Conservation (phyloP, 2,113 vertebrate genomes). For the Sardina pilchardus region DNA sequence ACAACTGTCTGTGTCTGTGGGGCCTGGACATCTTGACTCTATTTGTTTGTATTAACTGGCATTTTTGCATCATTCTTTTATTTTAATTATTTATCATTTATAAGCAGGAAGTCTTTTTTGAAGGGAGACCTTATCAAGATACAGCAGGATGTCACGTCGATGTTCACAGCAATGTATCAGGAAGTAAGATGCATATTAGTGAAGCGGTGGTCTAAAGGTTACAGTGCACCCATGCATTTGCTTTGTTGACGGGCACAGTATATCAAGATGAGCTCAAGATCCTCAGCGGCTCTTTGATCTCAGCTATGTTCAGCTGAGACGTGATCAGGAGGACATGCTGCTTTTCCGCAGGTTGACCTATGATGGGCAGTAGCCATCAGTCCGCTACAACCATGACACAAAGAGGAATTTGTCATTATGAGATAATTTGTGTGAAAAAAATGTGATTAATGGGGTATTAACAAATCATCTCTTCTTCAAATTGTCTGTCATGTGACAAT, state of each 20-base stretch:
- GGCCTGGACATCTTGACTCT: not conserved
- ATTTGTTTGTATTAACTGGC: not conserved
- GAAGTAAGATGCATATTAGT: not conserved
- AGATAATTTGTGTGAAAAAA: too few relatives aligned
- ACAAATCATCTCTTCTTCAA: too few relatives aligned
- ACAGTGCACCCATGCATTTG: too few relatives aligned
- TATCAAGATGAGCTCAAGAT: not conserved
- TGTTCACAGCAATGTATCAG: not conserved
- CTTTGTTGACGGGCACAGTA: not conserved
- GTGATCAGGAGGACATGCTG: not conserved
- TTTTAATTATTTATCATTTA: not conserved
- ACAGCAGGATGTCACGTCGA: too few relatives aligned
- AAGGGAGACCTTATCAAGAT: too few relatives aligned
- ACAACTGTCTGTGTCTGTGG: not conserved
- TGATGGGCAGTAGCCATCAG: not conserved
- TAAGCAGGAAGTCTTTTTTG: too few relatives aligned
- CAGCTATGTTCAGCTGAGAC: not conserved
- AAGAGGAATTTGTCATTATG: too few relatives aligned
- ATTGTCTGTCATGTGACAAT: too few relatives aligned
- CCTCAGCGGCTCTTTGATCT: not conserved
- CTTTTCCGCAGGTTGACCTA: not conserved
- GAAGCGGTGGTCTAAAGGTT: too few relatives aligned
- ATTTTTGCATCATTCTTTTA: not conserved
- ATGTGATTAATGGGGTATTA: too few relatives aligned
- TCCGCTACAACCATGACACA: not conserved